These are phyloP conservation scores for Erpobdella octoculata DNA, from an alignment of 2,888 invertebrate genomes.

Conservation along the genomic window DNA sequence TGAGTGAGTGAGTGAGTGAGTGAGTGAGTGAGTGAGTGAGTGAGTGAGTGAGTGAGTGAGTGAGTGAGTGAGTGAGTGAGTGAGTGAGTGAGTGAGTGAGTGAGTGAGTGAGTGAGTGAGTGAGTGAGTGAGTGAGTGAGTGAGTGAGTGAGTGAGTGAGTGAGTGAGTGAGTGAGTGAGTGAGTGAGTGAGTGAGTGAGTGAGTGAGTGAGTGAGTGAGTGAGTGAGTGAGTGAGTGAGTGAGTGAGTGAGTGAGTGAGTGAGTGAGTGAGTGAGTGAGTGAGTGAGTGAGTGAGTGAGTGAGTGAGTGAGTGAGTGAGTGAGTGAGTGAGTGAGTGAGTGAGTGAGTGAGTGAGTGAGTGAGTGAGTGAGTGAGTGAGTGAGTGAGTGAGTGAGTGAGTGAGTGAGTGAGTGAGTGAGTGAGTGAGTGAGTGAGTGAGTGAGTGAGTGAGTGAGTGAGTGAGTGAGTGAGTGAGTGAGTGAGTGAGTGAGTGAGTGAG, in stretches of 20 bases:
- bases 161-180: conserved; percentile 16
- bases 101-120: conserved; percentile 3
- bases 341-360: conserved; percentile 2
- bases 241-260: neutral
- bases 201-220: conserved; percentile 2
- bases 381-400: conserved; percentile 11
- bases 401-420: conserved; percentile 22
- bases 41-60: conserved; percentile 8
- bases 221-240: conserved; percentile 7
- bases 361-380: conserved; percentile 14
- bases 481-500: conserved; percentile 24
- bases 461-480: conserved; percentile 25
- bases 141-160: conserved; percentile 15
- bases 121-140: conserved; percentile 13
- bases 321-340: neutral
- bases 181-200: conserved; percentile 17
- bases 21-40: conserved; percentile 16
- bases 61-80: conserved; percentile 10
- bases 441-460: conserved; percentile 25
- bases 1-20: conserved; percentile 15
- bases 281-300: neutral
- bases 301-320: neutral
- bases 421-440: conserved; percentile 25
- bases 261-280: neutral
- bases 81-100: conserved; percentile 11